phyloP scores from a whole-genome alignment of 2,888 invertebrate species.

The Mimas tiliae region DNA sequence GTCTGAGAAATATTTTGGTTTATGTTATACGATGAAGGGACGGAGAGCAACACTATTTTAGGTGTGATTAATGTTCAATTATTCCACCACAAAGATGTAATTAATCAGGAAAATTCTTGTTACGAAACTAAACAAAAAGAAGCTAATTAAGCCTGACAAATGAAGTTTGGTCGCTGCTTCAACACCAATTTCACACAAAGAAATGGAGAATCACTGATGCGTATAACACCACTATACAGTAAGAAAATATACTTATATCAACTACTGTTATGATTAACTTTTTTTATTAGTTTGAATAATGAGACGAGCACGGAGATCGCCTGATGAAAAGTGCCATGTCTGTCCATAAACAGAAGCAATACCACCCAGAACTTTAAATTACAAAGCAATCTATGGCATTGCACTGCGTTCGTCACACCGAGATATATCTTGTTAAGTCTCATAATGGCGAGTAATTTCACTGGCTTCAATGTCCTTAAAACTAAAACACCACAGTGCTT shows the following conservation, averaged over 20 bases:
- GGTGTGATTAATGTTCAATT: conserved; percentile 25
- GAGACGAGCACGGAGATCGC: too few relatives aligned
- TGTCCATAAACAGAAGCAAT: too few relatives aligned
- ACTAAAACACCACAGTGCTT: too few relatives aligned
- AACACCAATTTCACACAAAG: conserved; percentile 18
- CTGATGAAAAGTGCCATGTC: too few relatives aligned
- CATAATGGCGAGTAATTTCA: too few relatives aligned
- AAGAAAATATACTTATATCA: not conserved
- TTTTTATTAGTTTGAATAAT: too few relatives aligned
- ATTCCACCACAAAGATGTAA: conserved; percentile 27
- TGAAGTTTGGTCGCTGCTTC: conserved; percentile 24
- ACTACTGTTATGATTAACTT: too few relatives aligned
- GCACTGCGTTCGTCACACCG: too few relatives aligned
- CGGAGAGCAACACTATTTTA: conserved; percentile 14
- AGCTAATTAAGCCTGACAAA: conserved; percentile 31
- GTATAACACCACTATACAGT: not conserved
- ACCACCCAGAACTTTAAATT: too few relatives aligned
- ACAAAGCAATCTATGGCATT: too few relatives aligned
- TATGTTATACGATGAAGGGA: not conserved
- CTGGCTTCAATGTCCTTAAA: too few relatives aligned
- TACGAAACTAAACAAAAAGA: conserved; percentile 29
- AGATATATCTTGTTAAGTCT: too few relatives aligned
- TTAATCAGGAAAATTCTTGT: conserved; percentile 30
- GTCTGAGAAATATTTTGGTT: not conserved
- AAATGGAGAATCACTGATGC: not conserved